Evolutionary conservation across 2,113 vertebrate genomes (phyloP).

Genomic region (Heterotis niloticus): DNA sequence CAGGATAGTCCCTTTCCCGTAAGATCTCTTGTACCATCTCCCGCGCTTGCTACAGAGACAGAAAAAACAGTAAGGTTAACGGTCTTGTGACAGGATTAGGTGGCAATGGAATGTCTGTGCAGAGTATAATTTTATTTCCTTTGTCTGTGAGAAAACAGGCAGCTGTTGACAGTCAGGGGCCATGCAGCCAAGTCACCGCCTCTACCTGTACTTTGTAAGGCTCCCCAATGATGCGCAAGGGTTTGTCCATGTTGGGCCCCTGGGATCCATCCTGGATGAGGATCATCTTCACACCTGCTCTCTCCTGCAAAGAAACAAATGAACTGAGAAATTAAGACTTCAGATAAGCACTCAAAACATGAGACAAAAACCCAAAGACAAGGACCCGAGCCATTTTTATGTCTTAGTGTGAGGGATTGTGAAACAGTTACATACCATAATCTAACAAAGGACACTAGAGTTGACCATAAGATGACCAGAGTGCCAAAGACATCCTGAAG

Average conservation of each 20-base stretch:
- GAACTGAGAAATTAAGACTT: neutral
- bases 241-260: slow-evolving; percentile 84
- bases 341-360: neutral
- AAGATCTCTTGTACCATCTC: slow-evolving; percentile 92
- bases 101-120: neutral
- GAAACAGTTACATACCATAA: too few species aligned
- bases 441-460: too few species aligned
- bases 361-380: neutral
- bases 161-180: neutral
- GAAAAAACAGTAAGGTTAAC: too few species aligned
- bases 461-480: neutral
- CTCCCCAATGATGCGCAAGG: slow-evolving; percentile 85
- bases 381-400: too few species aligned
- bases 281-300: slow-evolving; percentile 92
- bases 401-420: too few species aligned
- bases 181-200: neutral
- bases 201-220: slow-evolving; percentile 89
- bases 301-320: slow-evolving; percentile 62
- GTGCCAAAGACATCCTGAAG: slow-evolving; percentile 31
- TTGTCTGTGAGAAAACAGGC: slow-evolving; percentile 9
- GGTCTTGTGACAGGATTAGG: too few species aligned
- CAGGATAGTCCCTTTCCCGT: slow-evolving; percentile 76
- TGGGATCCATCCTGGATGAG: slow-evolving; percentile 88
- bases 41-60: slow-evolving; percentile 76
- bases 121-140: too few species aligned